A percentile compares a stretch with the other conserved stretches of the same genome.
These are phyloP conservation scores for Plebejus anna DNA, from an alignment of 2,888 invertebrate species.

Conservation along the genomic window DNA sequence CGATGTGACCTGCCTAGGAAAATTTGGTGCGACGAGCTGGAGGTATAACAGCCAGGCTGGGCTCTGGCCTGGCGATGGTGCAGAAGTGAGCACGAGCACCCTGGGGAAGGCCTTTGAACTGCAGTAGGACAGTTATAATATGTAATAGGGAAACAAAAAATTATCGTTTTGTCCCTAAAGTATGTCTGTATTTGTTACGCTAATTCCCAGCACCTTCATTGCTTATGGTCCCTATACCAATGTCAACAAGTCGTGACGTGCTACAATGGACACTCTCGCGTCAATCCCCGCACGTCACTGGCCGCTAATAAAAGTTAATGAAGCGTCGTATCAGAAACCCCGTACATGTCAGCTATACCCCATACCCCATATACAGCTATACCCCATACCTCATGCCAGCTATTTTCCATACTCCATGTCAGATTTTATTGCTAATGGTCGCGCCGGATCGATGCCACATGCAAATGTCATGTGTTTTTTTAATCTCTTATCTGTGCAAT, in stretches of 20 bases:
- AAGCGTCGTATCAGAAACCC: conserved; percentile 49
- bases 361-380: background rate
- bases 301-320: conserved; percentile 67
- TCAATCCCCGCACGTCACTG: conserved; percentile 47
- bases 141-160: too few species aligned
- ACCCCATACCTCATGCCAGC: conserved; percentile 37
- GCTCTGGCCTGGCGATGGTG: too few species aligned
- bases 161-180: too few species aligned
- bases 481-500: background rate
- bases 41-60: too few species aligned
- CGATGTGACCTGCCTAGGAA: too few species aligned
- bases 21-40: too few species aligned
- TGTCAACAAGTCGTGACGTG: conserved; percentile 31
- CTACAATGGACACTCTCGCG: conserved; percentile 45
- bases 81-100: too few species aligned
- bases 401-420: background rate
- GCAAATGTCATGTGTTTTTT: conserved; percentile 2
- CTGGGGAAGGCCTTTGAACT: too few species aligned
- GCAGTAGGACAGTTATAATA: too few species aligned
- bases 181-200: too few species aligned
- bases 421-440: background rate
- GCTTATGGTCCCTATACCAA: too few species aligned
- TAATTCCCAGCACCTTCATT: too few species aligned
- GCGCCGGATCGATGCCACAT: background rate
- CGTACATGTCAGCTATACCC: conserved; percentile 33